Base-by-base conservation (phyloP, 2,113 vertebrate species). In the Centropus bengalensis region DNA sequence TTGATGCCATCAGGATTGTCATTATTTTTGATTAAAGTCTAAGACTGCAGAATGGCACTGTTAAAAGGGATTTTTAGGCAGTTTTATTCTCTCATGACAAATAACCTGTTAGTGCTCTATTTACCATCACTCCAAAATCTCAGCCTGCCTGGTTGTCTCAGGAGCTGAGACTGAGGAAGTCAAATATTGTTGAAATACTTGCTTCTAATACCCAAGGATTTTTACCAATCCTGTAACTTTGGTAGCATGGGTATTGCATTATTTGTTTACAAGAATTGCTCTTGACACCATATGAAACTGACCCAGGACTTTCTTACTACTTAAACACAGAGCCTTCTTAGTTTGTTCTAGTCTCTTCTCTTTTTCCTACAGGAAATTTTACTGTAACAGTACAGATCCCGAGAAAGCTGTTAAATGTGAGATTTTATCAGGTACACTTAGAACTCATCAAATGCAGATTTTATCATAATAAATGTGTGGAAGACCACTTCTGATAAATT, bases 1-100 rank as follows among this genome's bases (percentile, higher is more conserved):
- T 51, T 0, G 0, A 10, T 74, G 1, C 30, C 27, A 27, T 55
- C 10, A 33, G 14, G 10, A 30, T 45, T 27, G n/a, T 14, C 24
- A 42, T 10, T n/a, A 64, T 3, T 84, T 88, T 82, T 70, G 6
- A 22, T 24, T 49, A 0, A 44, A 82, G 47, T n/a, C 24, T 55
- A 71, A 66, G 9, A 22, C 19, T 73, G n/a, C 20, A n/a, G 52
- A 62, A 36, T 45, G 52, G 8, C n/a, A 19, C 36, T 56, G 14
- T 15, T 59, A 62, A 44, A 36, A 36, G 9, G 36, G 36, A 36
- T 9, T 36, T 78, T 78, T 56, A 60, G 67, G 42, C 1, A 3
- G 7, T 76, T 67, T 38, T 45, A 26, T 70, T 64, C 9, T 14
- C 66, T 79, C 4, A 9, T 56, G n/a, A 67, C 52, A n/a, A 79